These are phyloP conservation scores for Stictocephala bisonia DNA, from an alignment of 2,888 invertebrate species.

Conservation along the genomic window DNA sequence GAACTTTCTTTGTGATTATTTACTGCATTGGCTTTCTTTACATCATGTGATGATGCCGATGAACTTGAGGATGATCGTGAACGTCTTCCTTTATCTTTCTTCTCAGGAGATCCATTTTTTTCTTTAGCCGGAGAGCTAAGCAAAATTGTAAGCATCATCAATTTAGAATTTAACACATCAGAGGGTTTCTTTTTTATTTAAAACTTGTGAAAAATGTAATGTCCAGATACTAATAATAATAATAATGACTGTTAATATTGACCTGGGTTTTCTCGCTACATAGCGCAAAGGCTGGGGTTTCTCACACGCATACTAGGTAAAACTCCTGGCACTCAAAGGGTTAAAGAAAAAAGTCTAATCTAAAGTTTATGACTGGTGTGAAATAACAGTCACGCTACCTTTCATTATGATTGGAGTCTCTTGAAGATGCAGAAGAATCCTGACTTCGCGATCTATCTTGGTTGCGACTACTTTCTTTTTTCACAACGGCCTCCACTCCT, in stretches of 20 bases:
- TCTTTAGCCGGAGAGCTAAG: slow-evolving; percentile 49
- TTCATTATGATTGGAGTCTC: slow-evolving; percentile 1
- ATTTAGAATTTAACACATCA: no score
- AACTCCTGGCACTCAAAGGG: no score
- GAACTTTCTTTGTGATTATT: slow-evolving; percentile 59
- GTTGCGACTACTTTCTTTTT: slow-evolving; percentile 11
- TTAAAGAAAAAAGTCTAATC: no score
- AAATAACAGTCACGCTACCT: no score
- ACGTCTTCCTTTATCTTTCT: slow-evolving; percentile 45
- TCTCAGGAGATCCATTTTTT: slow-evolving; percentile 34
- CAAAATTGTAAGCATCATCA: slow-evolving; percentile 21
- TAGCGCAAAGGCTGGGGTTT: no score
- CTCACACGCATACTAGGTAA: no score
- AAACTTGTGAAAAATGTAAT: no score
- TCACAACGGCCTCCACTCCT: slow-evolving; percentile 2
- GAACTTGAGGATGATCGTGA: slow-evolving; percentile 55
- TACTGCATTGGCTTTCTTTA: slow-evolving; percentile 47
- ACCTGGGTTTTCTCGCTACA: no score
- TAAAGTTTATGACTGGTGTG: no score
- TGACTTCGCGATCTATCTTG: slow-evolving; percentile 10
- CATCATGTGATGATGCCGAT: slow-evolving; percentile 53
- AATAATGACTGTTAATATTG: no score
- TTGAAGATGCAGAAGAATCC: slow-evolving; percentile 15
- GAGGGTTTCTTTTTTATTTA: no score
- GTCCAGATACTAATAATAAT: no score